Evolutionary conservation across 2,888 invertebrate genomes (phyloP).

Genomic region (Gastrophysa polygoni): DNA sequence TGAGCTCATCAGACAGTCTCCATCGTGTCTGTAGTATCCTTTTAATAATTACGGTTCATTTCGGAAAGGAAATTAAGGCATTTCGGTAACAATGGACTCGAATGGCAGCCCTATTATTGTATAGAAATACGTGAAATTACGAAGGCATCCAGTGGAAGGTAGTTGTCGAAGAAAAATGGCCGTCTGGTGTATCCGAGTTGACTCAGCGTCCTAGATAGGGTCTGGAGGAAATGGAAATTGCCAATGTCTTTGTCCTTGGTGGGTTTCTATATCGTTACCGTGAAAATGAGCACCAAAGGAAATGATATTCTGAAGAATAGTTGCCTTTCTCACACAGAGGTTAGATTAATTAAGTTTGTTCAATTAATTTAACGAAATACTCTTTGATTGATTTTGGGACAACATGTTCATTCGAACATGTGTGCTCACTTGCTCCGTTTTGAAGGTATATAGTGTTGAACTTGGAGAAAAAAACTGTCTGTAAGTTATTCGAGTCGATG

Average conservation of each 20-base stretch:
- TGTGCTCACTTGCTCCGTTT: too few species aligned
- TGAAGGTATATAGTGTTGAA: too few species aligned
- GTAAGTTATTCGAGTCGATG: too few species aligned
- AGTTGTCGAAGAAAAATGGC: conserved; percentile 8
- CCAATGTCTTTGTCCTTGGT: not conserved
- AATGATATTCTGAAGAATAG: too few species aligned
- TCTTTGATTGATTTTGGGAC: too few species aligned
- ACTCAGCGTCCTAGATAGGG: not conserved
- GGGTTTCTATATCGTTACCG: not conserved
- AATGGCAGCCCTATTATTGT: conserved; percentile 15
- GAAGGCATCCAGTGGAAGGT: conserved; percentile 6
- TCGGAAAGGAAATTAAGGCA: conserved; percentile 17
- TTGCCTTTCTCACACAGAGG: too few species aligned
- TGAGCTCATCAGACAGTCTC: conserved; percentile 15
- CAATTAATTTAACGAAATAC: too few species aligned
- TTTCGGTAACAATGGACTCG: conserved; percentile 11
- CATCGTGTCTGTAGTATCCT: conserved; percentile 18
- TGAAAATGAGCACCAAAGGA: too few species aligned
- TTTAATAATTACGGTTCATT: conserved; percentile 20
- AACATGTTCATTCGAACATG: too few species aligned
- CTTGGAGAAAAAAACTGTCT: too few species aligned
- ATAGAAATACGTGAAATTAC: conserved; percentile 13
- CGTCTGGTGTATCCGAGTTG: not conserved
- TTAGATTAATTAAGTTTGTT: too few species aligned
- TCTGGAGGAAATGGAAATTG: not conserved